Evolutionary conservation across 2,888 invertebrate species (phyloP).

Genomic region (Aquatica leii): DNA sequence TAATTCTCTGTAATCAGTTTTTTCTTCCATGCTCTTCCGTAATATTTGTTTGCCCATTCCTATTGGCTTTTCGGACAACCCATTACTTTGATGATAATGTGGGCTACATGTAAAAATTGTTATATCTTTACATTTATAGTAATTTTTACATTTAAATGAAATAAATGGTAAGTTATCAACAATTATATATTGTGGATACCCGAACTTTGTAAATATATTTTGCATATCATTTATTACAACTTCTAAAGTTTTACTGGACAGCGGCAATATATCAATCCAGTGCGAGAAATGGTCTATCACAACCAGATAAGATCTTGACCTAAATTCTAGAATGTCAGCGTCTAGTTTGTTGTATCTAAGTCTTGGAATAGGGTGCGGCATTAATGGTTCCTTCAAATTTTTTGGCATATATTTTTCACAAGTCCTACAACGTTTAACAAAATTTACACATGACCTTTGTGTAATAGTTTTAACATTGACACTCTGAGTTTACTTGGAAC

Average conservation of each 20-base stretch:
- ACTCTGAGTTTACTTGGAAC: slow-evolving; percentile 21
- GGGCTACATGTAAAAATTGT: background rate
- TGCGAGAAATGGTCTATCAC: slow-evolving; percentile 42
- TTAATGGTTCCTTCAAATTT: slow-evolving; percentile 39
- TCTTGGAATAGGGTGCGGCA: slow-evolving; percentile 10
- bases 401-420: slow-evolving; percentile 35
- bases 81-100: slow-evolving; percentile 1
- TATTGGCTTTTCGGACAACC: too few species aligned
- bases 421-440: slow-evolving; percentile 34
- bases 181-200: slow-evolving; percentile 45
- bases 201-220: slow-evolving; percentile 39
- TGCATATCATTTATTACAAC: slow-evolving; percentile 39
- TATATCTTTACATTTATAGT: background rate
- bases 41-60: too few species aligned
- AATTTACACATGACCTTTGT: background rate
- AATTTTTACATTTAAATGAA: slow-evolving; percentile 31
- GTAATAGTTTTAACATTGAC: slow-evolving; percentile 25
- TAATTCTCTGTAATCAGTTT: too few species aligned
- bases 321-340: slow-evolving; percentile 39
- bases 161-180: slow-evolving; percentile 43
- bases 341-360: slow-evolving; percentile 38
- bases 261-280: slow-evolving; percentile 36
- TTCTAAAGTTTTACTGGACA: slow-evolving; percentile 36
- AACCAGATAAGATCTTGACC: slow-evolving; percentile 32
- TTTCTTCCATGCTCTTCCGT: too few species aligned